A percentile compares a stretch with the other conserved stretches of the same genome.
Evolutionary conservation across 2,888 invertebrate genomes (phyloP).

Genomic region (Cryptocephalus moraei): DNA sequence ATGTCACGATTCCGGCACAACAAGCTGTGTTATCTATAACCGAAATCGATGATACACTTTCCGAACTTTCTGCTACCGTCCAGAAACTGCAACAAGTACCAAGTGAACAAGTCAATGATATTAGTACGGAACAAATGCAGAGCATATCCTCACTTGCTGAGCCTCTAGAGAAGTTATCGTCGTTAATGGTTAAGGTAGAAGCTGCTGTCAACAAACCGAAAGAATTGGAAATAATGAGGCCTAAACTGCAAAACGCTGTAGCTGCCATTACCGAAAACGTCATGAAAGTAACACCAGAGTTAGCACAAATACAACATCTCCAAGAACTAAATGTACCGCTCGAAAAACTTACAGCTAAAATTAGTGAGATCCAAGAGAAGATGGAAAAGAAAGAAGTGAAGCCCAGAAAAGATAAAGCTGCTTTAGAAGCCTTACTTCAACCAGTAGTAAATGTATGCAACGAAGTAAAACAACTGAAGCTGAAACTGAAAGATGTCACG

Average conservation of each 20-base stretch:
- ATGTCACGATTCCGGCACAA: too few species aligned
- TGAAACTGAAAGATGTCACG: neutral
- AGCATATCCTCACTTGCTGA: slow-evolving; percentile 6
- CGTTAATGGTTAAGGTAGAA: slow-evolving; percentile 5
- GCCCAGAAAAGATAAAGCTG: neutral
- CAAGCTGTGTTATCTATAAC: too few species aligned
- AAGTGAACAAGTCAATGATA: neutral
- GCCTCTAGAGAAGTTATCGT: slow-evolving; percentile 10
- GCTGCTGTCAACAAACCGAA: slow-evolving; percentile 8
- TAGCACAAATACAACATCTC: too few species aligned
- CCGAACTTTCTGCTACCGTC: slow-evolving; percentile 5
- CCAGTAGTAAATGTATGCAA: neutral
- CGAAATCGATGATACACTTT: too few species aligned
- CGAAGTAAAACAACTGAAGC: neutral
- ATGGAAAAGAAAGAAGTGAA: too few species aligned
- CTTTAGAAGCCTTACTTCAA: neutral
- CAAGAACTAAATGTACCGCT: too few species aligned
- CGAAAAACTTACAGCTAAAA: too few species aligned
- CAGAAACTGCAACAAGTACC: slow-evolving; percentile 2
- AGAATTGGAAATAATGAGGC: slow-evolving; percentile 3
- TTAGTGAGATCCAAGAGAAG: too few species aligned
- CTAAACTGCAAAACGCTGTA: slow-evolving; percentile 5
- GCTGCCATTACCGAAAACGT: too few species aligned
- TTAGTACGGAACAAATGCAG: slow-evolving; percentile 5
- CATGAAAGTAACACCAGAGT: too few species aligned